phyloP scores from a whole-genome alignment of 2,113 vertebrate genomes.

The Pituophis catenifer region DNA sequence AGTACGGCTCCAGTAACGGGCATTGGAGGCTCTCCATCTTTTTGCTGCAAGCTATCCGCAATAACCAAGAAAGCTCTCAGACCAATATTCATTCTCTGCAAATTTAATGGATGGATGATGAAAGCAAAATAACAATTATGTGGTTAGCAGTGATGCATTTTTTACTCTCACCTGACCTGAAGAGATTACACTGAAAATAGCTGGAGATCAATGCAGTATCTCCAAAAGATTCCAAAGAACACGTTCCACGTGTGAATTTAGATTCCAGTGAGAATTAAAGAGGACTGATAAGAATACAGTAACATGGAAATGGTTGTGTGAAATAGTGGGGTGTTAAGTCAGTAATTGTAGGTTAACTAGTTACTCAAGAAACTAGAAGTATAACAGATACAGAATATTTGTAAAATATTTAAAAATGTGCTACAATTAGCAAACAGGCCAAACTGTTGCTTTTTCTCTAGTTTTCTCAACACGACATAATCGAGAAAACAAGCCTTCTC shows the following conservation, averaged over 20 bases:
- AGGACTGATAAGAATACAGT: not conserved
- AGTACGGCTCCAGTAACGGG: constrained; percentile 95
- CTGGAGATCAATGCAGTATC: not conserved
- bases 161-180: not conserved
- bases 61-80: constrained; percentile 96
- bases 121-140: constrained; percentile 20
- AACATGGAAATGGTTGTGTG: not conserved
- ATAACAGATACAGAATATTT: not conserved
- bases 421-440: not conserved
- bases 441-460: not conserved
- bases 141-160: not conserved
- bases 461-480: not conserved
- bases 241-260: not conserved
- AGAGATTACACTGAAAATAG: not conserved
- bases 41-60: constrained; percentile 95
- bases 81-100: constrained; percentile 98
- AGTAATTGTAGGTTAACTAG: not conserved
- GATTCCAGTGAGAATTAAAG: not conserved
- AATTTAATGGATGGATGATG: constrained; percentile 18
- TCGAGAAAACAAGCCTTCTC: not conserved
- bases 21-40: constrained; percentile 98
- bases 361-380: not conserved
- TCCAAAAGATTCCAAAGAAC: not conserved
- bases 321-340: not conserved
- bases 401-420: not conserved